phyloP scores from a whole-genome alignment of 1,140 invertebrate genomes.

The Lepidurus arcticus region DNA sequence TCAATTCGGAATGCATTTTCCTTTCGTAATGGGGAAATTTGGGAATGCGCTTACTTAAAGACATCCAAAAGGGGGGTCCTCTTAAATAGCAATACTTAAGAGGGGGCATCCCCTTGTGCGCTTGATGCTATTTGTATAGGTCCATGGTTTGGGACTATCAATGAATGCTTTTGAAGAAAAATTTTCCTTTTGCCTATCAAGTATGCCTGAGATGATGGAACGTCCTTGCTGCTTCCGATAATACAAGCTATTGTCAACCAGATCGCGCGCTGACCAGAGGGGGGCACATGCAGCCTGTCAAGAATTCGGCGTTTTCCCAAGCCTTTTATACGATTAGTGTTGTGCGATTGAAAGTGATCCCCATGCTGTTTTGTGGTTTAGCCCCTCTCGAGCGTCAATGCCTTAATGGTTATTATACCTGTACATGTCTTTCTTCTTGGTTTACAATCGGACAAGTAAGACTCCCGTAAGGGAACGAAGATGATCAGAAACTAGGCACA shows the following conservation, averaged over 20 bases:
- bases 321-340: not conserved
- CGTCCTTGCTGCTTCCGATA: not conserved
- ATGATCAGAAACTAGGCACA: not conserved
- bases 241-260: not conserved
- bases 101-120: not conserved
- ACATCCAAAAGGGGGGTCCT: not conserved
- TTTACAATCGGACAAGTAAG: not conserved
- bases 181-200: not conserved
- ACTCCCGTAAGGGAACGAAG: not conserved
- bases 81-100: not conserved
- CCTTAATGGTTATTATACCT: not conserved
- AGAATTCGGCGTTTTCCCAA: conserved; percentile 3
- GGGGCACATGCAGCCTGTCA: not conserved
- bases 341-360: not conserved
- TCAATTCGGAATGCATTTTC: not conserved
- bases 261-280: not conserved
- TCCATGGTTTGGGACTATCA: not conserved
- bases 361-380: not conserved
- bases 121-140: not conserved
- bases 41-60: not conserved
- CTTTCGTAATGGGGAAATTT: not conserved
- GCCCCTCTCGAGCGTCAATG: not conserved
- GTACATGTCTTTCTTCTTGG: not conserved
- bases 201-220: not conserved
- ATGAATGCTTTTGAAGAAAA: not conserved